Percentiles rank a stretch among this genome's conserved stretches.
Evolutionary conservation across 1,140 invertebrate genomes (phyloP).

Genomic region (Aphaenogaster ashmeadi): DNA sequence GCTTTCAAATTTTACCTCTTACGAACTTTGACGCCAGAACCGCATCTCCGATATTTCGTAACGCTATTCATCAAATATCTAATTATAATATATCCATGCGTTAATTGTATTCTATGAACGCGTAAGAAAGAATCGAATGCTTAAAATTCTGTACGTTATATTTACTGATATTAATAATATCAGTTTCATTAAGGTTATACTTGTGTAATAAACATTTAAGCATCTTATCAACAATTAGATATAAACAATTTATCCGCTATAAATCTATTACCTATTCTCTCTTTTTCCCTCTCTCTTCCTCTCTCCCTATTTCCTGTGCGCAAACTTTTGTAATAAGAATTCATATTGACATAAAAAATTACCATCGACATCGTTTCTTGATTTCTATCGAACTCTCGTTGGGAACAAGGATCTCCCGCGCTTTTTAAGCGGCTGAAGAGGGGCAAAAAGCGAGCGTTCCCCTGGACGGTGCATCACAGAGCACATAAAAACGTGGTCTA

Average conservation of each 20-base stretch:
- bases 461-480: background rate
- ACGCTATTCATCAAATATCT: background rate
- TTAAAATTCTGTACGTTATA: background rate
- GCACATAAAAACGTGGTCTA: background rate
- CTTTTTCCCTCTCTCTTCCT: background rate
- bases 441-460: conserved; percentile 43
- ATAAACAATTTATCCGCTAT: background rate
- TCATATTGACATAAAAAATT: background rate
- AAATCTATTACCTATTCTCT: background rate
- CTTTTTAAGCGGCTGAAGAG: conserved; percentile 52
- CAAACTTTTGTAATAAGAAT: conserved; percentile 14
- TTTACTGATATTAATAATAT: background rate
- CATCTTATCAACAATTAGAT: conserved; percentile 7
- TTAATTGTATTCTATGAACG: background rate
- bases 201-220: background rate
- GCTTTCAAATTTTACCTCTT: conserved; percentile 17
- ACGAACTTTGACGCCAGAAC: conserved; percentile 11
- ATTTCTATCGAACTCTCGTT: background rate
- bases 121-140: background rate
- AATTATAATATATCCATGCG: background rate
- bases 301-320: no score
- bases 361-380: background rate
- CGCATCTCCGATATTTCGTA: background rate
- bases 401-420: conserved; percentile 65
- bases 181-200: background rate